Conservation (phyloP, 1,140 invertebrate species). For the Hesperophylax magnus region DNA sequence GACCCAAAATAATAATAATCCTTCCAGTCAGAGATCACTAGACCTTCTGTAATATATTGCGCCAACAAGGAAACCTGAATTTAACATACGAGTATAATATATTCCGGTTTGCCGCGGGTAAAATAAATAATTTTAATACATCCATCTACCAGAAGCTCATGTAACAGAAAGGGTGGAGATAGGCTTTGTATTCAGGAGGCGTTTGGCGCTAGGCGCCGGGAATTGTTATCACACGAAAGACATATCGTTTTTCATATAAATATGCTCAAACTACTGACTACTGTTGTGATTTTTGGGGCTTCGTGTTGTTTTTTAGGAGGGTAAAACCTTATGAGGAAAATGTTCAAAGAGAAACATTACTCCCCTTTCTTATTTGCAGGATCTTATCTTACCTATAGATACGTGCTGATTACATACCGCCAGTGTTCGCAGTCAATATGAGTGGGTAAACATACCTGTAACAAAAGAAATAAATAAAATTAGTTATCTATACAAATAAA, state of each 20-base stretch:
- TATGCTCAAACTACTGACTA: background rate
- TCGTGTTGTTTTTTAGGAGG: no score
- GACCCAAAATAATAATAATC: background rate
- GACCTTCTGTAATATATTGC: conserved; percentile 11
- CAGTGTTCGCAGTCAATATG: no score
- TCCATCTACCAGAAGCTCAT: conserved; percentile 7
- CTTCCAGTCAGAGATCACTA: conserved; percentile 16
- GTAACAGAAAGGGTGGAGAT: conserved; percentile 5
- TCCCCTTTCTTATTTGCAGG: background rate
- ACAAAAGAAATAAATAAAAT: no score
- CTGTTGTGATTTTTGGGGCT: background rate
- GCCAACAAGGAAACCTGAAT: conserved; percentile 22
- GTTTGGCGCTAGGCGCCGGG: background rate
- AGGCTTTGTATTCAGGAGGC: background rate
- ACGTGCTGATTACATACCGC: no score
- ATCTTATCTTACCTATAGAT: no score
- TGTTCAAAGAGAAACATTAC: background rate
- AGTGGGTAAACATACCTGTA: no score
- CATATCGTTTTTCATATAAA: background rate
- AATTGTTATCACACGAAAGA: background rate
- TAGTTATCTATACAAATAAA: no score
- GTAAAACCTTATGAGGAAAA: no score
- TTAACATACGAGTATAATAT: conserved; percentile 24
- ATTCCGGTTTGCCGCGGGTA: conserved; percentile 13
- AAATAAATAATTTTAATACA: conserved; percentile 42